phyloP scores from a whole-genome alignment of 1,140 invertebrate genomes.

The Drosophila ambigua region DNA sequence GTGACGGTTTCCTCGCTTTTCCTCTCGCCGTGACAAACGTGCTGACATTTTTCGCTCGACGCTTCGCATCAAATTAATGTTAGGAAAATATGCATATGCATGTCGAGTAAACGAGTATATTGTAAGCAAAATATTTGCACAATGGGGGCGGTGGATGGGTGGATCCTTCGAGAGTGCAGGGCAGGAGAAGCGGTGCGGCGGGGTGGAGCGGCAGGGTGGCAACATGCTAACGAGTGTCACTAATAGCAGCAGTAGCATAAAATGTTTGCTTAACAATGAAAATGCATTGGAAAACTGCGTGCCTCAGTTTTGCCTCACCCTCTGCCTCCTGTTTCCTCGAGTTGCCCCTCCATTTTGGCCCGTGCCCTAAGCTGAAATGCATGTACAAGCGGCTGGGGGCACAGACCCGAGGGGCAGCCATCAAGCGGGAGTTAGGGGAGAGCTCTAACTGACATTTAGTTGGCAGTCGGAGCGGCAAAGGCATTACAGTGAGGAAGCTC shows the following conservation, averaged over 20 bases:
- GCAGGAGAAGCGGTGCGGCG: background rate
- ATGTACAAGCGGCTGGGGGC: conserved; percentile 46
- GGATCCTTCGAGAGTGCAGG: too few species aligned
- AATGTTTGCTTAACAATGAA: conserved; percentile 68
- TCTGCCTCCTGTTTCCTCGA: too few species aligned
- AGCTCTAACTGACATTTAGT: conserved; percentile 60
- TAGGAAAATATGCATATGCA: conserved; percentile 68
- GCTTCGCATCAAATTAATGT: conserved; percentile 66
- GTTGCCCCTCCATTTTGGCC: background rate
- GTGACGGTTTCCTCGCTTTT: conserved; percentile 25
- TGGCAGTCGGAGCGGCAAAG: conserved; percentile 58
- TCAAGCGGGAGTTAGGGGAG: background rate
- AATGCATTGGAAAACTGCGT: conserved; percentile 65
- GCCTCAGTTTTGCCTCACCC: conserved; percentile 32
- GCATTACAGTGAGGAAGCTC: conserved; percentile 28
- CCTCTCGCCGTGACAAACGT: conserved; percentile 38
- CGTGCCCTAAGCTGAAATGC: conserved; percentile 53
- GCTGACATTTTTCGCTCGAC: conserved; percentile 57
- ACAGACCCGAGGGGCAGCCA: conserved; percentile 6
- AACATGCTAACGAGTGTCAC: conserved; percentile 64
- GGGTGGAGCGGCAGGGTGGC: conserved; percentile 10
- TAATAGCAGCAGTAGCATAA: conserved; percentile 64
- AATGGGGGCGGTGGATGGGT: conserved; percentile 1
- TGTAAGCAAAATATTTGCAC: conserved; percentile 63
- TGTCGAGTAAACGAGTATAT: conserved; percentile 61